phyloP scores from a whole-genome alignment of 2,888 invertebrate genomes.

The Zele albiditarsus region DNA sequence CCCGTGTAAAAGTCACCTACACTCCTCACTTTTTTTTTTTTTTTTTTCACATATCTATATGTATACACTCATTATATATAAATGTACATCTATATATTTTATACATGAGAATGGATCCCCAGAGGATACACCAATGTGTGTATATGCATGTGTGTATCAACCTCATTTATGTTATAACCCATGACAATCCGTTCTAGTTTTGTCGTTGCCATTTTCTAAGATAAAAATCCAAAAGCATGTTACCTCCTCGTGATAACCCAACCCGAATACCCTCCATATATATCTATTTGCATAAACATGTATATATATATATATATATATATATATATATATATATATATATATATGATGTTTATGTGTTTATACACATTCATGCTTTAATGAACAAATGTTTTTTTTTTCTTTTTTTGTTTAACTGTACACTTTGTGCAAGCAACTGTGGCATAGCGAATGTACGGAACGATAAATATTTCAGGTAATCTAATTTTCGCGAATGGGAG shows the following conservation, averaged over 20 bases:
- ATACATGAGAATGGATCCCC: neutral
- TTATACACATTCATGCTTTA: neutral
- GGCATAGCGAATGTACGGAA: neutral
- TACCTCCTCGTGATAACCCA: neutral
- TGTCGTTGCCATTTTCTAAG: conserved; percentile 17
- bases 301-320: neutral
- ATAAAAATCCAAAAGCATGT: conserved; percentile 25
- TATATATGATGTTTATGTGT: neutral
- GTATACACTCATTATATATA: neutral
- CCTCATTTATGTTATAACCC: conserved; percentile 13
- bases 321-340: neutral
- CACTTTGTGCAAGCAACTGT: neutral
- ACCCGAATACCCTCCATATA: conserved; percentile 3
- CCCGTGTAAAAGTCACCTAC: conserved; percentile 5
- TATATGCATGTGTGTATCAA: conserved; percentile 24
- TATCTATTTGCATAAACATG: conserved; percentile 24
- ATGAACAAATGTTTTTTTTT: neutral
- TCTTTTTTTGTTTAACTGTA: neutral
- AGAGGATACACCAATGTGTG: neutral
- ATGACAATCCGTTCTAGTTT: conserved; percentile 25
- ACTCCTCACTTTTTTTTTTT: neutral
- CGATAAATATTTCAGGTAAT: conserved; percentile 20
- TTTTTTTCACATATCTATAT: neutral
- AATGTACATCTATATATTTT: neutral
- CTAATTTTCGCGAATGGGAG: neutral